Evolutionary conservation across 2,888 invertebrate species (phyloP), one percentile per base, ranked within the genome.

Genomic region (Mycalesis mineus): DNA sequence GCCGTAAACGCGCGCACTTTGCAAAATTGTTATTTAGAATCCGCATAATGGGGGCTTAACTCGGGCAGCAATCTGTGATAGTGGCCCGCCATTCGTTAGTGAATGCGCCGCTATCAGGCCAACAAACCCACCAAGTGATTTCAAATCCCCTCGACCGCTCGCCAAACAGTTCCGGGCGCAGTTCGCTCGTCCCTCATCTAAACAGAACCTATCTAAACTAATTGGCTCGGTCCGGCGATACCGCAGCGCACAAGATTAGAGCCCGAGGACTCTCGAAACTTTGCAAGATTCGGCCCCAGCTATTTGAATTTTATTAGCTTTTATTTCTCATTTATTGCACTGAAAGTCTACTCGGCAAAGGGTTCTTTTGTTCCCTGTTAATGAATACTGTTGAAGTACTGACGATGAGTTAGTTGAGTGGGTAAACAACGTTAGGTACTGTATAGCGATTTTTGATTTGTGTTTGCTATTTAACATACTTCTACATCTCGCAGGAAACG

Each of bases 141-240:
- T 60, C 29, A 36, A 57, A 60, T 53, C 55, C 62, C 55, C 60
- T 62, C 57, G 39, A 39, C 49, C 60, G 44, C 54, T 53, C 57
- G 42, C 55, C 57, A 57, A 52, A 60, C 59, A 55, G 55, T 52
- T 57, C 49, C 45, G 56, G 62, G 64, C 58, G 40, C 42, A 57
- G 63, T 60, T 61, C 61, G 52, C 63, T 65, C 55, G 58, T 64
- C 61, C 58, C 63, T 58, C 59, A 55, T 64, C 64, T 64, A 64
- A 65, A 67, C 64, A 67, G 71, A 72, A 75, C 71, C 75, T 74
- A 78, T 78, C 72, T 70, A 66, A 68, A 72, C 73, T 84, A 84
- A 85, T 83, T 82, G 81, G 71, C 67, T 70, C 68, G 68, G 74
- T 71, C 75, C 73, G 73, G 73, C 65, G 68, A 64, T 64, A 67